These are phyloP conservation scores for Drosophila cardini DNA, from an alignment of 1,140 invertebrate genomes.

Conservation along the genomic window DNA sequence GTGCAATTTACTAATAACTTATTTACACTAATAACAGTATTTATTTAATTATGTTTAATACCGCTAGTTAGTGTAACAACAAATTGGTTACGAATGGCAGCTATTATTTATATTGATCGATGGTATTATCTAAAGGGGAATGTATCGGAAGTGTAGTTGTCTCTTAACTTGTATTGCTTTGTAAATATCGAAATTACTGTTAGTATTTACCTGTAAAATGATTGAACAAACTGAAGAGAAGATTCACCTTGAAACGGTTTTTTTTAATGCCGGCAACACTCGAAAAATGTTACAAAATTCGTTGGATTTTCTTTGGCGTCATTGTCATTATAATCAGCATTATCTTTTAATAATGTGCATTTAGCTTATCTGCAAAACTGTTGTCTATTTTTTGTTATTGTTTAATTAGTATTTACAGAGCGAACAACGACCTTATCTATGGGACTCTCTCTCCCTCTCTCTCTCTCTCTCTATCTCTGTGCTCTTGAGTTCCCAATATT, in stretches of 20 bases:
- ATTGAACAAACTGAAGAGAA: constrained; percentile 36
- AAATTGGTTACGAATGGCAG: constrained; percentile 5
- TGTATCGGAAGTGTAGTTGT: not conserved
- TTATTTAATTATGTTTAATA: not conserved
- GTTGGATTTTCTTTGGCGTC: constrained; percentile 44
- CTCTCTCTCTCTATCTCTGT: constrained; percentile 51
- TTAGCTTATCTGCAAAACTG: constrained; percentile 62
- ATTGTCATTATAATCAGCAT: constrained; percentile 52
- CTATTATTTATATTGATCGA: constrained; percentile 5
- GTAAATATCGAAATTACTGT: not conserved
- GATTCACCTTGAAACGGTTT: constrained; percentile 21
- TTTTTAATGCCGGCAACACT: not conserved
- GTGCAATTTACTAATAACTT: not conserved
- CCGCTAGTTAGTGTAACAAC: not conserved
- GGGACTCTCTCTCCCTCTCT: constrained; percentile 50
- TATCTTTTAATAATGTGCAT: constrained; percentile 71
- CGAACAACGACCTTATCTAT: constrained; percentile 47
- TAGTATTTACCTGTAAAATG: constrained; percentile 62
- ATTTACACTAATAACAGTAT: not conserved
- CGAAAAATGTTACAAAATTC: constrained; percentile 25
- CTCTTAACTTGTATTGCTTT: not conserved
- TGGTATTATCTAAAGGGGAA: not conserved
- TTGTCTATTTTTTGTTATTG: constrained; percentile 52
- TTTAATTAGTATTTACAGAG: constrained; percentile 73
- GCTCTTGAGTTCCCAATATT: constrained; percentile 44